Base-by-base conservation (phyloP, 1,140 invertebrate species). In the Pinna nobilis region DNA sequence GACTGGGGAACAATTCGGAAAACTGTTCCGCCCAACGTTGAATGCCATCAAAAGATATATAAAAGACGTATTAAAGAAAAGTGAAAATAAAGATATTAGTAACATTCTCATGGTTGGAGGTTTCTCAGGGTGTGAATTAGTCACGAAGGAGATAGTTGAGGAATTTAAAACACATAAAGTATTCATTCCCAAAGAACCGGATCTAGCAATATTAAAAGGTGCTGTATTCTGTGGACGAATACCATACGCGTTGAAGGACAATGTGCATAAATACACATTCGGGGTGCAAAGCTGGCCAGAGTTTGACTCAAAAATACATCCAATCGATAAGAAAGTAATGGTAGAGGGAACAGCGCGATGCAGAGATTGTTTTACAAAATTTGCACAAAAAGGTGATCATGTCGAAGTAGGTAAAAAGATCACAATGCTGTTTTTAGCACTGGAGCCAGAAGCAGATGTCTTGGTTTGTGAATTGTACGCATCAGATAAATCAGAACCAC, bases 71-170 rank as follows among this genome's bases (percentile, higher is more conserved):
- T 53, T 77, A 11, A 1, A 37, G 18, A 33, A 53, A 30, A 59
- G 33, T 20, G 32, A 57, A 4, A 35, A 32, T 7, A 18, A 13
- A n/a, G 41, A 75, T 23, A 39, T 78, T 23, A 61, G 53, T 7
- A 44, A 50, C 23, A 67, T 78, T 20, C 13, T 74, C 5, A 49
- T 78, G 51, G 71, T 78, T 37, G 76, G 76, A n/a, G 76, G 71
- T 13, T 78, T 74, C 49, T 53, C 65, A 13, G 66, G 71, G 33
- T 70, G 41, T 0, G 32, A 32, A 32, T 23, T 51, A 15, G 60
- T 77, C 5, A 41, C 63, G 15, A 47, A 37, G 11, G 33, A 15
- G 7, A 57, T 77, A 5, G 59, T 60, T 39, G 37, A 30, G 11
- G 23, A 35, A 6, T 73, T 77, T 68, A 41, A 50, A 2, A 33